Base-by-base conservation (phyloP, 2,888 invertebrate genomes). In the Toxonevra muliebris region DNA sequence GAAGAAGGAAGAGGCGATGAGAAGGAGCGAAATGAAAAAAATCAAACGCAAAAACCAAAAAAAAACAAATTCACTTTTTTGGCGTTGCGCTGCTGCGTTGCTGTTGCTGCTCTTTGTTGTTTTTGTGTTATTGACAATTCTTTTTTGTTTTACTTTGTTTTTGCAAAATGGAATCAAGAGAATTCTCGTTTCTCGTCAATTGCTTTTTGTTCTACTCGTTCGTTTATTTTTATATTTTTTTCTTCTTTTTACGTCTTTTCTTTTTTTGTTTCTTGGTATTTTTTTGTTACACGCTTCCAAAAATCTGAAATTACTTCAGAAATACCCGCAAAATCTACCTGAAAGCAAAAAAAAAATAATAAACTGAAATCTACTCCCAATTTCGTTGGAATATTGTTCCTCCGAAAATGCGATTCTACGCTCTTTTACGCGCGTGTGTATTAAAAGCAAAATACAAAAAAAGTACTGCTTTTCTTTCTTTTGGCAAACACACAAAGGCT, bases 31-130 rank as follows among this genome's bases (percentile, higher is more conserved):
- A 71, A 57, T 61, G 67, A 76, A 72, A 72, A 70, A 63, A 73
- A 69, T 66, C 72, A 76, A 72, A 68, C 68, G 66, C 71, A 76
- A 73, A 61, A 41, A 65, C 42, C 58, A 59, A 42, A 68, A 71
- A 76, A 73, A 61, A 41, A 65, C 42, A 65, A 59, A 42, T 65
- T 58, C 65, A 52, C 65, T 69, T 75, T 66, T 75, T 74, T 71
- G 45, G 53, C 43, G 71, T 68, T 67, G 50, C 54, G 62, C 15
- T 52, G 40, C 48, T 48, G 15, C 53, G 40, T 40, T 65, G 68
- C 71, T 20, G 59, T 59, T 70, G 19, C 53, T 40, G 11, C 43
- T 63, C 45, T 15, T 61, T n/a, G 50, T 15, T 43, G 43, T 50
- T 55, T 2, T 30, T 19, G 55, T 52, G 9, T 42, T 11, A 12